Conservation (phyloP, 2,113 vertebrate genomes). For the Chrysemys picta region DNA sequence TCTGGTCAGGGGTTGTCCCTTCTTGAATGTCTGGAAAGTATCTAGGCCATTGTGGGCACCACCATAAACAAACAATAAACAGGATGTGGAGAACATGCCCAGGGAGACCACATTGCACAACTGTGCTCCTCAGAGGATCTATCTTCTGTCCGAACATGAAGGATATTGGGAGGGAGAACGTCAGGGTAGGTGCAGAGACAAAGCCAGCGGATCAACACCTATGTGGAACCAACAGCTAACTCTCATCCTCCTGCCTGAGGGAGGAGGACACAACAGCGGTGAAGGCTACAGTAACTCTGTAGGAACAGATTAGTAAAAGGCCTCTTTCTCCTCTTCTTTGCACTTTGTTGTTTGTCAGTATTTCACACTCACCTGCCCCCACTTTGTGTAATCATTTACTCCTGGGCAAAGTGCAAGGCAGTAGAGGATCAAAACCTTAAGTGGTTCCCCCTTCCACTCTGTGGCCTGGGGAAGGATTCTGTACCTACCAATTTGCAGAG, state of each 20-base stretch:
- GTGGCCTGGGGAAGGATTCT: neutral
- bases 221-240: neutral
- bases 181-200: neutral
- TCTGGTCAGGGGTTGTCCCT: neutral
- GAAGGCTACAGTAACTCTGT: accelerated
- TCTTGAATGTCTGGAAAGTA: neutral
- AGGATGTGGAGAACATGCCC: neutral
- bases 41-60: neutral
- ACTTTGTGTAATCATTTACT: neutral
- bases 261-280: neutral
- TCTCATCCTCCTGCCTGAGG: neutral
- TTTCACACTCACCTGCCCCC: neutral
- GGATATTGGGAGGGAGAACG: neutral
- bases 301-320: neutral
- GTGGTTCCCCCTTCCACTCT: neutral
- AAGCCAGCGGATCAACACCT: neutral
- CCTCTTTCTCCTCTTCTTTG: neutral
- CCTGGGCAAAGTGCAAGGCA: neutral
- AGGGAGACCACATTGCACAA: neutral
- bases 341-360: neutral
- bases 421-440: neutral
- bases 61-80: neutral
- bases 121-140: neutral
- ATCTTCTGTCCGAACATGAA: neutral
- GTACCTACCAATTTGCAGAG: neutral